Evolutionary conservation across 2,888 invertebrate genomes (phyloP).

Genomic region (Mechanitis mazaeus): DNA sequence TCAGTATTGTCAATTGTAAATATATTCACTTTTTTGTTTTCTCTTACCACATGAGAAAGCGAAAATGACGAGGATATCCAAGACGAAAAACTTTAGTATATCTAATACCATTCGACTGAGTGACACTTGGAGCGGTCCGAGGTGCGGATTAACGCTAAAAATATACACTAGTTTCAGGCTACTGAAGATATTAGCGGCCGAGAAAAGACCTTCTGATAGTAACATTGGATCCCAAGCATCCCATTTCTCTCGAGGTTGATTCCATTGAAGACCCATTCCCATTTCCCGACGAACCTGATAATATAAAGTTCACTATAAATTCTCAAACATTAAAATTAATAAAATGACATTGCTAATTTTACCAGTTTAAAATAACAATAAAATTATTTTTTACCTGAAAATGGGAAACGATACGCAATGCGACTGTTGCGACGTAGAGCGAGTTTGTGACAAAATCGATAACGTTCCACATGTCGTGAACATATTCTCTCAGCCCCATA

Average conservation of each 20-base stretch:
- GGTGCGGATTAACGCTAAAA: constrained; percentile 97
- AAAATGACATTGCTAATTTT: too few species aligned
- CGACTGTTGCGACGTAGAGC: constrained; percentile 97
- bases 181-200: constrained; percentile 97
- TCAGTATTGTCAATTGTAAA: too few species aligned
- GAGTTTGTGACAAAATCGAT: constrained; percentile 99
- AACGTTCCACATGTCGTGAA: constrained; percentile 99
- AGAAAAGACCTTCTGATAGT: constrained; percentile 95
- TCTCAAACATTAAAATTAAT: too few species aligned
- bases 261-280: constrained; percentile 75
- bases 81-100: constrained; percentile 96
- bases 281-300: constrained; percentile 84
- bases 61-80: constrained; percentile 93
- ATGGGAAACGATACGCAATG: constrained; percentile 94
- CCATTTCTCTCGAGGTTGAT: constrained; percentile 92
- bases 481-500: constrained; percentile 96
- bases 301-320: constrained; percentile 1
- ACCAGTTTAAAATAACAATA: too few species aligned
- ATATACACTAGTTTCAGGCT: constrained; percentile 97
- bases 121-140: constrained; percentile 97
- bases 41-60: constrained; percentile 95
- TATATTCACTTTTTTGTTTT: too few species aligned
- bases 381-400: constrained; percentile 79
- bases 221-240: constrained; percentile 99
- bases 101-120: constrained; percentile 96